These are phyloP conservation scores for Panagrolaimus sp. DNA, from an alignment of 1,140 invertebrate genomes.

Conservation along the genomic window DNA sequence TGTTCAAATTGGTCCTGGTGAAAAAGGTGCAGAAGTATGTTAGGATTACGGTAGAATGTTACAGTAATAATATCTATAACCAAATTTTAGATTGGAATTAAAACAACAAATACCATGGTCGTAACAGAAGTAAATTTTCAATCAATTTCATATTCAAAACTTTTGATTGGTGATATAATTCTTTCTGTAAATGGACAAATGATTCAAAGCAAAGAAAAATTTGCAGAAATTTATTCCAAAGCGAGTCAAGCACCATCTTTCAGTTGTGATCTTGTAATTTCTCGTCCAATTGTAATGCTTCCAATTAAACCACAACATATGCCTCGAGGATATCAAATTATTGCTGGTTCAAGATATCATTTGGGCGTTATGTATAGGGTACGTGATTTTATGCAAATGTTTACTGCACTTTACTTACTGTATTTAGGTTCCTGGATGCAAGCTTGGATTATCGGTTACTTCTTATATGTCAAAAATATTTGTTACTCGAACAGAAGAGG, in stretches of 20 bases:
- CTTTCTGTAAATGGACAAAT: slow-evolving; percentile 2
- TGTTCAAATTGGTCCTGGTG: slow-evolving; percentile 4
- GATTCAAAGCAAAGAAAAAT: not conserved
- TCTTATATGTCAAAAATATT: slow-evolving; percentile 19
- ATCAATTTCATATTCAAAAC: slow-evolving; percentile 4
- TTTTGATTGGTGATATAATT: slow-evolving; percentile 3
- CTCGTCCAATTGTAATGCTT: not conserved
- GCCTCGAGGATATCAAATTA: slow-evolving; percentile 1
- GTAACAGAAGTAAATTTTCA: slow-evolving; percentile 12
- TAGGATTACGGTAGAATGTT: not conserved
- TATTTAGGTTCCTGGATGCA: slow-evolving; percentile 22
- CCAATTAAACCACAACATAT: slow-evolving; percentile 7
- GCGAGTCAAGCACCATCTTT: not conserved
- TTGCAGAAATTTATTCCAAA: not conserved
- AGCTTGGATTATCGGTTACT: slow-evolving; percentile 21
- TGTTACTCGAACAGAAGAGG: slow-evolving; percentile 21
- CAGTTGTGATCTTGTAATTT: not conserved
- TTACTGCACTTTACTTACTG: not conserved
- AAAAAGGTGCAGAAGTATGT: not conserved
- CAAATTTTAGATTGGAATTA: slow-evolving; percentile 6
- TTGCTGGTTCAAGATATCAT: not conserved
- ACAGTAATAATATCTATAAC: not conserved
- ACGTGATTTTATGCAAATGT: not conserved
- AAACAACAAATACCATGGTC: not conserved
- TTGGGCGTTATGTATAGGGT: slow-evolving; percentile 10